Conservation (phyloP, 2,888 invertebrate genomes). For the Erannis defoliaria region DNA sequence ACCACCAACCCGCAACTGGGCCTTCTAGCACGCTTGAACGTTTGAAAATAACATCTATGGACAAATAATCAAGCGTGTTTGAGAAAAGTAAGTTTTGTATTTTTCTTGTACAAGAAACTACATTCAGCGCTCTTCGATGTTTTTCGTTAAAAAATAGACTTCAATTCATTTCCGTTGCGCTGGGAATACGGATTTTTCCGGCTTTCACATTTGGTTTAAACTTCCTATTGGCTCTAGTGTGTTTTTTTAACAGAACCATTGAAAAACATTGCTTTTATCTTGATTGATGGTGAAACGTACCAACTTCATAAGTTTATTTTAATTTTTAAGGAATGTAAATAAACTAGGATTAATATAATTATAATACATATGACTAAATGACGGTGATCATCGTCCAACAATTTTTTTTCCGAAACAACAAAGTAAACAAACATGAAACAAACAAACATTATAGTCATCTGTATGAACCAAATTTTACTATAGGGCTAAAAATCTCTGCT, state of each 20-base stretch:
- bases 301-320: not conserved
- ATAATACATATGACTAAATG: too few species aligned
- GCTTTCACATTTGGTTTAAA: constrained; percentile 1
- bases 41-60: too few species aligned
- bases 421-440: too few species aligned
- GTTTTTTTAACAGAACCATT: not conserved
- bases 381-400: too few species aligned
- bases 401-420: too few species aligned
- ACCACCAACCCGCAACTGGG: too few species aligned
- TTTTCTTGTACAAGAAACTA: not conserved
- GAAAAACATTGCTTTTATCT: not conserved
- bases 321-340: too few species aligned
- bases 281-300: not conserved
- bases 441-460: too few species aligned
- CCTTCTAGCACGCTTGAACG: too few species aligned
- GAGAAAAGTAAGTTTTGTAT: not conserved
- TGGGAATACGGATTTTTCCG: not conserved
- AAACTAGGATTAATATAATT: too few species aligned
- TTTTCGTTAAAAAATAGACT: not conserved
- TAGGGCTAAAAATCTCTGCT: too few species aligned
- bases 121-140: not conserved
- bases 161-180: not conserved
- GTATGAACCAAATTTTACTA: too few species aligned
- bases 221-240: not conserved
- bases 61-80: not conserved